Evolutionary conservation across 2,888 invertebrate genomes (phyloP), one percentile per base, ranked within the genome.

Genomic region (Trachelus troglodyta): DNA sequence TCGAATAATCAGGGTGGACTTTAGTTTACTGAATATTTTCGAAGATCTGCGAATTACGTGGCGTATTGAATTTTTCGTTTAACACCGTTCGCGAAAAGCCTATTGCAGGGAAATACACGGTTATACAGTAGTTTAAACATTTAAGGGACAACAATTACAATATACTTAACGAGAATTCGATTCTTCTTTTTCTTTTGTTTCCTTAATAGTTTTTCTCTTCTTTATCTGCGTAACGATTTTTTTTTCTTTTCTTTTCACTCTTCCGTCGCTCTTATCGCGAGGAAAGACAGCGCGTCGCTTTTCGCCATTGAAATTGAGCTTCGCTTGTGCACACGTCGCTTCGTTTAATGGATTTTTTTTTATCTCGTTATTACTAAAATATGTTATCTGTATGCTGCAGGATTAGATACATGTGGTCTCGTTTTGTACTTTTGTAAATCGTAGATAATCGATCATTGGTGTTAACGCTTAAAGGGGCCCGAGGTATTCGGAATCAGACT

Each of bases 351-450:
- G 6, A 35, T n/a, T n/a, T 33, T n/a, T 34, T 71, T 73, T 76
- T n/a, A n/a, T 11, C 33, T 74, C 34, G 11, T 30, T 37, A 74
- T 74, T 56, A 37, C 73, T 76, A 76, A 56, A 56, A 56, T 56
- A 56, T 56, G 56, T 35, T 71, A 78, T 37, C 69, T 68, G 74
- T 75, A 77, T 75, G 69, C 77, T 75, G 77, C 35, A 78, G 78
- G 71, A 78, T 74, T 35, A 76, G 33, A 34, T 69, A 34, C 71
- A 37, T 69, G 69, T 69, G 34, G 69, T 76, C 71, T 76, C 40
- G 34, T 75, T 77, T 76, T 78, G 75, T 76, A 78, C 75, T 71
- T 31, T 75, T 76, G 30, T 76, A 78, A 78, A 76, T 78, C 69
- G 69, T 73, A 74, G 31, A 74, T 73, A 73, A 76, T 34, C 40